Evolutionary conservation across 2,888 invertebrate genomes (phyloP).

Genomic region (Malthinus flaveolus): DNA sequence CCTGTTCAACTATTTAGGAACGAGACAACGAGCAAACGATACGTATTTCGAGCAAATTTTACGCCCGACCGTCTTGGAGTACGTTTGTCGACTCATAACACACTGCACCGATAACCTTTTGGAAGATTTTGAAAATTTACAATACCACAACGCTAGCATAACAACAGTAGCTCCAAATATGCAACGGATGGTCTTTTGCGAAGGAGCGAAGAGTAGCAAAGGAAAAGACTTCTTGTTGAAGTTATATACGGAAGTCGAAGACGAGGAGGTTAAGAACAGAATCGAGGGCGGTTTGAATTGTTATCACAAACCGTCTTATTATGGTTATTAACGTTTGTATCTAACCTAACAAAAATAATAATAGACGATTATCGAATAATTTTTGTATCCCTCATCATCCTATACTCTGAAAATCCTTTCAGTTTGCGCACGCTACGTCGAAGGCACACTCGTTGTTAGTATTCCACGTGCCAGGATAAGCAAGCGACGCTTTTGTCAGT

Average conservation of each 20-base stretch:
- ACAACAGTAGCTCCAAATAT: not conserved
- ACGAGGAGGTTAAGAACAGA: not conserved
- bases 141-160: not conserved
- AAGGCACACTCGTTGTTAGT: constrained; percentile 9
- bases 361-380: not conserved
- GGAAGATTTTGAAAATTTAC: not conserved
- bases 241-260: not conserved
- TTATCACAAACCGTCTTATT: not conserved
- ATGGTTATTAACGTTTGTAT: too few species aligned
- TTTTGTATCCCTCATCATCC: constrained; percentile 7
- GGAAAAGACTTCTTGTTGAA: not conserved
- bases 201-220: not conserved
- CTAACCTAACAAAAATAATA: not conserved
- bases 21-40: not conserved
- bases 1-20: not conserved
- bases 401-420: not conserved
- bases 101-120: not conserved
- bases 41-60: not conserved
- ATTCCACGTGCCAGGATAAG: constrained; percentile 18
- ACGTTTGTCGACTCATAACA: not conserved
- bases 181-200: not conserved
- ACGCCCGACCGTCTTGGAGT: not conserved
- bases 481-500: constrained; percentile 10
- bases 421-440: constrained; percentile 12
- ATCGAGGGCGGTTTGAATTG: not conserved